Evolutionary conservation across 2,797 vertebrate species (phyloP).

Genomic region (Silurus aristotelis): DNA sequence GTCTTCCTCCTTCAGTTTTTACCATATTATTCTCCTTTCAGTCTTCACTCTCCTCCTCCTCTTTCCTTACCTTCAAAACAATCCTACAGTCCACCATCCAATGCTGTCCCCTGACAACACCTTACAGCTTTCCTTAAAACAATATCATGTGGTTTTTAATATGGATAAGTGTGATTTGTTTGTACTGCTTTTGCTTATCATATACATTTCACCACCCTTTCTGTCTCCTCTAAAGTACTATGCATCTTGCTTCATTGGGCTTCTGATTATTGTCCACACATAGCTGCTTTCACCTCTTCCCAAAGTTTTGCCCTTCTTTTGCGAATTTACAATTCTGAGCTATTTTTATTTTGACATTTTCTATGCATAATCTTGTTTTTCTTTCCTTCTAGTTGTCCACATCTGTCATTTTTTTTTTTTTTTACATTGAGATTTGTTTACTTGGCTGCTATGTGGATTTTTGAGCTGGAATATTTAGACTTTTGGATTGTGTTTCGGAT

Average conservation of each 20-base stretch:
- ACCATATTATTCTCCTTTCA: too few species aligned
- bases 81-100: too few species aligned
- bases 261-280: not conserved
- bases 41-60: too few species aligned
- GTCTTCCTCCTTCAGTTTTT: too few species aligned
- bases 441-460: not conserved
- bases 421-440: not conserved
- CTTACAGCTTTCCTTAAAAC: not conserved
- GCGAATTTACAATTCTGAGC: not conserved
- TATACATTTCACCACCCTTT: not conserved
- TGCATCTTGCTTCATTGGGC: not conserved
- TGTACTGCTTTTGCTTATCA: not conserved
- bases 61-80: too few species aligned
- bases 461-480: not conserved
- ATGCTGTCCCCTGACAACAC: too few species aligned
- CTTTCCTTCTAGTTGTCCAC: not conserved
- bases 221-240: not conserved
- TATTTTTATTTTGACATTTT: not conserved
- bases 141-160: not conserved
- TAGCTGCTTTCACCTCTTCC: not conserved
- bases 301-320: too few species aligned
- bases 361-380: not conserved
- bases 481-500: not conserved
- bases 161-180: not conserved
- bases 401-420: not conserved